Evolutionary conservation across 1,140 invertebrate genomes (phyloP), one percentile per base, ranked within the genome.

Genomic region (Thrips palmi): DNA sequence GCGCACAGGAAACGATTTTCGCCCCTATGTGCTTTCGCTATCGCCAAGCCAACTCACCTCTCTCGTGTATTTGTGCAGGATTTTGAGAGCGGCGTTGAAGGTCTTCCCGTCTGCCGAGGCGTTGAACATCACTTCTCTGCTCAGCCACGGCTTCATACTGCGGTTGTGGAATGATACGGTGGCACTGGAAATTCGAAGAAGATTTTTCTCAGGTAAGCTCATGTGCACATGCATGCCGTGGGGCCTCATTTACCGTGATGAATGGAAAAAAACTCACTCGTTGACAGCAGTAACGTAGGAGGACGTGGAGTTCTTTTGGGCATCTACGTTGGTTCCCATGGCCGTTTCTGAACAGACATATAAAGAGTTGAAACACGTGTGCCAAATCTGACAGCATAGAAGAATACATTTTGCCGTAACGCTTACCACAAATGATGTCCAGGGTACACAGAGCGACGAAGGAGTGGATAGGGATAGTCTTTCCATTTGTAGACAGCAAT

Each of bases 51-150:
- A n/a, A 22, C 62, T 63, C 27, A 79, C 71, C 41, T 64, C 57
- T 40, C 68, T 59, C 0, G 77, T 77, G 41, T 80, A 79, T 5
- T 56, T 53, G 49, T 85, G 77, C 0, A 85, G 53, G 31, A 70
- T 63, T 32, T 70, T 56, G 10, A 85, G 48, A 15, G 62, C 61
- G 41, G 55, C 52, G 12, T 62, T 57, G 45, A 74, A 65, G 40
- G 67, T 61, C 25, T 29, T 47, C 2, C 49, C 47, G 1, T 35
- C 29, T 20, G 5, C 22, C 20, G 47, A 46, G 7, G 46, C 23
- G 18, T 43, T 30, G 28, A 49, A 51, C 17, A 51, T 28, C 8
- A 32, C 39, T 21, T 48, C 40, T 10, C 37, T 46, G 18, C 20
- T 38, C 21, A 49, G 42, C 36, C 44, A 44, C 33, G 45, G 45